Conservation (phyloP, 2,888 invertebrate genomes). For the Nymphalis c-album region DNA sequence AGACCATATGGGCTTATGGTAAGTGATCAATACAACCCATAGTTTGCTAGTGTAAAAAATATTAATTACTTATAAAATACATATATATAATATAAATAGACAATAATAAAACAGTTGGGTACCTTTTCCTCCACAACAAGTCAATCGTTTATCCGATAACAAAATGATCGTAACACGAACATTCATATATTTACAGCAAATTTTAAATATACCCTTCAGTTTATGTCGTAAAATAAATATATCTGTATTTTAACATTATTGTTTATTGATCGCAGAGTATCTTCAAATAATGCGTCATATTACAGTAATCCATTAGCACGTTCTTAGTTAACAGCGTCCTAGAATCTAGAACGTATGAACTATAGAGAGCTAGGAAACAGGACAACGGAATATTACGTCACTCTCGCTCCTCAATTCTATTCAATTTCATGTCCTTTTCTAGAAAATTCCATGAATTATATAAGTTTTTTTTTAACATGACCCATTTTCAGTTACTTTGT, state of each 20-base stretch:
- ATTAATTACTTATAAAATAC: too few species aligned
- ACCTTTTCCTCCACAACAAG: too few species aligned
- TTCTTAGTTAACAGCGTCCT: not conserved
- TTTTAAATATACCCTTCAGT: too few species aligned
- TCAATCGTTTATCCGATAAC: too few species aligned
- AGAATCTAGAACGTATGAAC: constrained; percentile 6
- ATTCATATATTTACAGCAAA: too few species aligned
- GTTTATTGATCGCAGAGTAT: not conserved
- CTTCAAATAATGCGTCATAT: not conserved
- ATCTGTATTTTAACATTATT: not conserved
- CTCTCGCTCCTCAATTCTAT: not conserved
- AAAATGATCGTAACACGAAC: too few species aligned
- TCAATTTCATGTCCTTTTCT: constrained; percentile 21
- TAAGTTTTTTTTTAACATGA: constrained; percentile 1
- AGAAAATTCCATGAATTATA: constrained; percentile 18
- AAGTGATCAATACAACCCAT: too few species aligned
- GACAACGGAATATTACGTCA: constrained; percentile 10
- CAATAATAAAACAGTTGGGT: too few species aligned
- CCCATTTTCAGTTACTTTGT: not conserved
- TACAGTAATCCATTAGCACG: constrained; percentile 6
- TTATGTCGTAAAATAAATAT: not conserved
- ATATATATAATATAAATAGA: too few species aligned
- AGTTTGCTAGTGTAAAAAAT: too few species aligned
- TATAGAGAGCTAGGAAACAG: constrained; percentile 1
- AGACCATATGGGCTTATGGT: too few species aligned